These are phyloP conservation scores for Rallus limicola DNA, from an alignment of 2,113 vertebrate species.

Conservation along the genomic window DNA sequence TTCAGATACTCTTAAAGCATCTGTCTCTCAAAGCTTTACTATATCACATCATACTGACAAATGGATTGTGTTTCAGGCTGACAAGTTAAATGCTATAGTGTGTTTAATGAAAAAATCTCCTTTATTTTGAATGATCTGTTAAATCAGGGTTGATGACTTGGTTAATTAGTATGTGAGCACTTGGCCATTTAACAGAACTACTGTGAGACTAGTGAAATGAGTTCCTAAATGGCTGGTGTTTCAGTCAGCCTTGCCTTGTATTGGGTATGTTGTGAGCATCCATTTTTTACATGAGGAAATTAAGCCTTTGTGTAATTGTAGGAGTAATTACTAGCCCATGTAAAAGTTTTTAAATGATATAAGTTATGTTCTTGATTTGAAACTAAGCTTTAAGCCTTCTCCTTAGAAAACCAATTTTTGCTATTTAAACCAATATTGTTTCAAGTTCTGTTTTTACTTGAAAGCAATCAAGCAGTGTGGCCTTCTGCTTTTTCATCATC, in stretches of 20 bases:
- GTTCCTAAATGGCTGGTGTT: not conserved
- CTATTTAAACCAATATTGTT: not conserved
- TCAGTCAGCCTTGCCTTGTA: not conserved
- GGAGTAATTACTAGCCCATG: not conserved
- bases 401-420: not conserved
- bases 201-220: slow-evolving; percentile 30
- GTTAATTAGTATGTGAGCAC: slow-evolving; percentile 61
- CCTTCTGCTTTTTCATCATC: not conserved
- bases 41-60: slow-evolving; percentile 54
- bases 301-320: not conserved
- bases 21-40: slow-evolving; percentile 50
- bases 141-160: slow-evolving; percentile 66
- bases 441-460: not conserved
- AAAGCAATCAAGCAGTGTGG: not conserved
- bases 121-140: slow-evolving; percentile 60
- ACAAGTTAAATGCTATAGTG: slow-evolving; percentile 31
- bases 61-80: slow-evolving; percentile 61
- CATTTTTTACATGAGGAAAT: not conserved
- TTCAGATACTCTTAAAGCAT: slow-evolving; percentile 64
- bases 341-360: not conserved
- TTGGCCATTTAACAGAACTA: slow-evolving; percentile 52
- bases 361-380: not conserved
- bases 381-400: not conserved
- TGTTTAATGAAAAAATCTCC: slow-evolving; percentile 55
- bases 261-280: not conserved